Evolutionary conservation across 2,113 vertebrate genomes (phyloP), one percentile per base, ranked within the genome.

Genomic region (Chaenogobius annularis): DNA sequence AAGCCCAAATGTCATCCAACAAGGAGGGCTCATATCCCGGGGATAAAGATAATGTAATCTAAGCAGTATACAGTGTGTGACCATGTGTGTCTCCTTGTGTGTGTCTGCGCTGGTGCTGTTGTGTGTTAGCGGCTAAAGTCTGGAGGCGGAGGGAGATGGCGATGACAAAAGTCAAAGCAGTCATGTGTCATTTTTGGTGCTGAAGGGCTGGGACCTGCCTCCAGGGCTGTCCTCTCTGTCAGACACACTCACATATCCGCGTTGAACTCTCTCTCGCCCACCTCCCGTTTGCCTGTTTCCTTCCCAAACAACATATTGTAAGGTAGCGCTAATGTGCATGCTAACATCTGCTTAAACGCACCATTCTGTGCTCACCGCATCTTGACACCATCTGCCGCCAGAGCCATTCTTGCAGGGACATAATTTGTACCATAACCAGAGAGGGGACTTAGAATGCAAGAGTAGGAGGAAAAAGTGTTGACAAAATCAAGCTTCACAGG

Each of bases 91-190:
- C 54, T 85, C 63, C 65, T 66, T 81, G 80, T 84, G 81, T 84
- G 78, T 73, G 63, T 82, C 65, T 52, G 14, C 20, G 73, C 73
- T 83, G 9, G 78, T 82, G 85, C 87, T 83, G 0, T 84, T 91
- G 88, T 91, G 83, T 90, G 88, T 91, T 89, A 74, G 77, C 86
- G 87, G 89, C 87, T 86, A 84, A 77, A 84, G 87, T 88, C 87
- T 80, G 84, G 85, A 87, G 86, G 83, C 67, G 86, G 81, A 80
- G 75, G 82, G 75, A 86, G 83, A 81, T 79, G 83, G 87, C 26
- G 88, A 91, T 91, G 92, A 93, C 90, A 93, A 92, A 92, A 91
- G 90, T 92, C 90, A 92, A 92, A 91, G 90, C 88, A 91, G 90
- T 91, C 90, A 92, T 92, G 91, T 93, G 92, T 92, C 92, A 93